Conservation (phyloP, 2,888 invertebrate species). For the Cyaniris semiargus region DNA sequence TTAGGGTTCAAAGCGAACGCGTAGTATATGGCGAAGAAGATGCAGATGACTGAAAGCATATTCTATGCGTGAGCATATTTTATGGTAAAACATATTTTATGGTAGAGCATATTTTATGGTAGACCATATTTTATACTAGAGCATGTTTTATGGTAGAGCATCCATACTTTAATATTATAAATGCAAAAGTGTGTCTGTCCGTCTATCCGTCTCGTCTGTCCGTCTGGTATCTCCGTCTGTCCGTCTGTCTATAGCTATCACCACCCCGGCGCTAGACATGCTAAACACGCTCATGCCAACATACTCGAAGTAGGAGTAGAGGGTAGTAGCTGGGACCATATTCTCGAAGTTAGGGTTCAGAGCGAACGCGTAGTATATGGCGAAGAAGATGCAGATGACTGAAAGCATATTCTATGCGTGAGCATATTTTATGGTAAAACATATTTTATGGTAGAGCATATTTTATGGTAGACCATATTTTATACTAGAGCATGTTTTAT, state of each 20-base stretch:
- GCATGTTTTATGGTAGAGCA: no score
- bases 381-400: conserved; percentile 52
- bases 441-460: no score
- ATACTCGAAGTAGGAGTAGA: conserved; percentile 54
- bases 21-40: conserved; percentile 52
- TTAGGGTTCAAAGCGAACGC: conserved; percentile 51
- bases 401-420: conserved; percentile 41
- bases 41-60: conserved; percentile 52
- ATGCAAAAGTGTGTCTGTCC: no score
- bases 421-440: not conserved
- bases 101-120: no score
- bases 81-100: not conserved
- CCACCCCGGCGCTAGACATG: conserved; percentile 69
- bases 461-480: no score
- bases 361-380: conserved; percentile 51
- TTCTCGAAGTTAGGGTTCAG: conserved; percentile 51
- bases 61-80: not conserved
- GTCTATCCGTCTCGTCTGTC: no score
- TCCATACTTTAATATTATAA: no score
- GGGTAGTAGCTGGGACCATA: conserved; percentile 39
- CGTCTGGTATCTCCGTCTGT: no score
- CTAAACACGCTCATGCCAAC: conserved; percentile 79
- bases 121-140: no score
- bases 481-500: no score
- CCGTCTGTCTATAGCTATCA: conserved; percentile 54